Conservation (phyloP, 2,888 invertebrate genomes). For the Heliothis peltigera region DNA sequence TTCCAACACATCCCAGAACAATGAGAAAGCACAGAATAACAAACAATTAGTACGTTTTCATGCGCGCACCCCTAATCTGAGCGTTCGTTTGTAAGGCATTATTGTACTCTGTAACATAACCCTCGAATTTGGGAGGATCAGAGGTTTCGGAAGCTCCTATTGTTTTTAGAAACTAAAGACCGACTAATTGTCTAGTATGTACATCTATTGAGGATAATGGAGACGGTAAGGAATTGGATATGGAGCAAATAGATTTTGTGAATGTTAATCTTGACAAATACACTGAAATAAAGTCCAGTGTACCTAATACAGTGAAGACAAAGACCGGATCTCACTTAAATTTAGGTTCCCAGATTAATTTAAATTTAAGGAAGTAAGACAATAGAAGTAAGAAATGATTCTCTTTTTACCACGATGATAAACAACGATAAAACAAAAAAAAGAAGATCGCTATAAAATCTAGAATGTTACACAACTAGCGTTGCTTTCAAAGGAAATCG, state of each 20-base stretch:
- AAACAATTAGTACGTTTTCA: slow-evolving; percentile 78
- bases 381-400: background rate
- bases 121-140: slow-evolving; percentile 65
- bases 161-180: slow-evolving; percentile 63
- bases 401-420: background rate
- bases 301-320: too few relatives aligned
- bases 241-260: slow-evolving; percentile 10
- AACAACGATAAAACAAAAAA: background rate
- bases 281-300: background rate
- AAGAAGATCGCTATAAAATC: slow-evolving; percentile 11
- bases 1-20: slow-evolving; percentile 64
- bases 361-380: too few relatives aligned
- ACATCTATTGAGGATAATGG: slow-evolving; percentile 47
- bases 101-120: slow-evolving; percentile 68
- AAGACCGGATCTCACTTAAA: too few relatives aligned
- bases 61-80: slow-evolving; percentile 72
- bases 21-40: slow-evolving; percentile 70
- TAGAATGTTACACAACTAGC: background rate
- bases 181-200: slow-evolving; percentile 59
- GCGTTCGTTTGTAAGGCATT: slow-evolving; percentile 60
- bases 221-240: slow-evolving; percentile 30
- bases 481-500: slow-evolving; percentile 5
- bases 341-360: too few relatives aligned
- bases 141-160: slow-evolving; percentile 63
- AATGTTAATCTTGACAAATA: slow-evolving; percentile 1